Percentiles rank a stretch among this genome's conserved stretches.
Evolutionary conservation across 2,797 vertebrate genomes (phyloP).

Genomic region (Brachyrhaphis roseni): DNA sequence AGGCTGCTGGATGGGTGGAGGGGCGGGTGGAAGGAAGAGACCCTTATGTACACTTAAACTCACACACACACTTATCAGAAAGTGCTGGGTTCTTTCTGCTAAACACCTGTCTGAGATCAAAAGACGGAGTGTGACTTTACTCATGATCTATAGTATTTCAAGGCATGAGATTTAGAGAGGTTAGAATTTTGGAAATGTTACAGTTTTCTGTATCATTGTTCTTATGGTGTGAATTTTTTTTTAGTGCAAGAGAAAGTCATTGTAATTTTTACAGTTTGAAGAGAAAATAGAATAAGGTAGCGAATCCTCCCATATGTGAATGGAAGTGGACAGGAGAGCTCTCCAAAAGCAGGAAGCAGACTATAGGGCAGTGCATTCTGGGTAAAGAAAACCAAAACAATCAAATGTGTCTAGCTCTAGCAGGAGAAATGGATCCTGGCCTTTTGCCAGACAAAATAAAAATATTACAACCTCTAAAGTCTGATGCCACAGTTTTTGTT

Average conservation of each 20-base stretch:
- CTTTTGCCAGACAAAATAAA: not conserved
- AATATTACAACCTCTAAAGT: not conserved
- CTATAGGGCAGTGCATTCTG: not conserved
- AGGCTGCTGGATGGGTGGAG: conserved; percentile 56
- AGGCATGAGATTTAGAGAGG: not conserved
- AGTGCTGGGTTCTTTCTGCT: conserved; percentile 8
- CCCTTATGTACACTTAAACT: conserved; percentile 31
- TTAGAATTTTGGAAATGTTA: not conserved
- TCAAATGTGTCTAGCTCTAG: not conserved
- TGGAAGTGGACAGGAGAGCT: no score
- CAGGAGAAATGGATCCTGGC: not conserved
- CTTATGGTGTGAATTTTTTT: not conserved
- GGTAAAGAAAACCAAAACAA: not conserved
- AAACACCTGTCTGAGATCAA: conserved; percentile 5
- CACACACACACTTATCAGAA: conserved; percentile 10
- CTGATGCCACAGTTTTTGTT: not conserved
- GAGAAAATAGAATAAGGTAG: not conserved
- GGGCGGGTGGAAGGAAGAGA: conserved; percentile 20
- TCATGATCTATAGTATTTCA: conserved; percentile 15
- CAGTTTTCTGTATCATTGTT: not conserved
- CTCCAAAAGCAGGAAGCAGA: not conserved
- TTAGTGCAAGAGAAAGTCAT: not conserved
- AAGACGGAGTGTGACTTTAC: not conserved
- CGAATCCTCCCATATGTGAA: not conserved
- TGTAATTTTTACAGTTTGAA: not conserved